Evolutionary conservation across 2,113 vertebrate species (phyloP), one percentile per base, ranked within the genome.

Genomic region (Myotis yumanensis): DNA sequence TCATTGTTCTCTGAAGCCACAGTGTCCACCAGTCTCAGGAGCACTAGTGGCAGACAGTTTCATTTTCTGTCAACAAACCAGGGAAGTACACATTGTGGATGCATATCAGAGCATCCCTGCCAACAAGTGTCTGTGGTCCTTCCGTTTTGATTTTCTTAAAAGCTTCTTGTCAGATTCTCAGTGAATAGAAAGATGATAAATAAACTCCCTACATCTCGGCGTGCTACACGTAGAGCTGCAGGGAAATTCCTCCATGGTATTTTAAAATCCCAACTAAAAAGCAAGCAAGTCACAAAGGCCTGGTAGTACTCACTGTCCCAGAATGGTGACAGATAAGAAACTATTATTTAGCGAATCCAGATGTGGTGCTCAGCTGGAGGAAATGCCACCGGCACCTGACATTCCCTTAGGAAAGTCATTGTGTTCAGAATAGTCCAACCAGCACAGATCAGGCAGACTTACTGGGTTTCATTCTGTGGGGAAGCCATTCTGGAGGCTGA

Each of bases 21-120:
- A 23, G 3, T 81, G 10, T 28, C 37, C 28, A 62, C 3, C 43
- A 64, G 4, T 52, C 75, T 43, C 64, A 51, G 82, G 32, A 48
- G 8, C 16, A 40, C 40, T 23, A 23, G 66, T 52, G 23, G n/a
- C 10, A 83, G 8, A 23, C 16, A 30, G 46, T 64, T 72, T 85
- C 28, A 14, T 75, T 77, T 96, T 83, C 89, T 79, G 83, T 86
- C 82, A 75, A 69, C 37, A 88, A 76, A 86, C 32, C 18, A 46
- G 22, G 25, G 14, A 79, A 75, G 16, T 71, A 15, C 37, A 32
- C 7, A 77, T 51, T 72, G 20, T 17, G 30, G 5, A 12, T 12
- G 5, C 8, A 1, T 46, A n/a, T 30, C 59, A 84, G 51, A 64
- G 17, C 40, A 52, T 71, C 8, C 10, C 10, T 23, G 17, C 4